Evolutionary conservation across 2,113 vertebrate genomes (phyloP).

Genomic region (Eptesicus fuscus): DNA sequence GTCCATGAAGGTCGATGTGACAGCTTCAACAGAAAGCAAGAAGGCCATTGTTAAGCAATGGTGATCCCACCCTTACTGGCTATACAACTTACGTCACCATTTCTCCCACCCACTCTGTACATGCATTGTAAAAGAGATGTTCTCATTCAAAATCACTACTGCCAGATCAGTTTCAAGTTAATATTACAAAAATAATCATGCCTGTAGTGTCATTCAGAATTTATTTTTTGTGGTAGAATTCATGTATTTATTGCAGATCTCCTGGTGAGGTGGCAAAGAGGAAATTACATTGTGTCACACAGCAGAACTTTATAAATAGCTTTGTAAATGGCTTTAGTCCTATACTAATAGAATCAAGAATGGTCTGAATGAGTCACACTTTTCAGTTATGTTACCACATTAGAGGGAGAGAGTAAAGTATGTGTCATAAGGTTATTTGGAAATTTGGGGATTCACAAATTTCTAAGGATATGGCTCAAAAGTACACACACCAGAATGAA

Average conservation of each 20-base stretch:
- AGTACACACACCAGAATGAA: background rate
- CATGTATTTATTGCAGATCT: background rate
- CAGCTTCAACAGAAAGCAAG: background rate
- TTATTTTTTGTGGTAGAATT: background rate
- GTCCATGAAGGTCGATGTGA: background rate
- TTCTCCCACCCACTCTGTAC: background rate
- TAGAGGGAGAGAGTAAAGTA: background rate
- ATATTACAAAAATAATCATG: background rate
- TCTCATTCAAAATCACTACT: background rate
- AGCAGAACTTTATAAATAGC: background rate
- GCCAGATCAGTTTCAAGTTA: background rate
- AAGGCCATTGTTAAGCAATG: background rate
- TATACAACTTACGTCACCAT: background rate
- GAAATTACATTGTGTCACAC: background rate
- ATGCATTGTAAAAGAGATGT: background rate
- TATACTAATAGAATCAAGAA: background rate
- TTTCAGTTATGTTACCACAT: background rate
- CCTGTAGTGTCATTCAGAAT: background rate
- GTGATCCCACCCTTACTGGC: background rate
- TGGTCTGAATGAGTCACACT: background rate
- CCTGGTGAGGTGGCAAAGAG: conserved; percentile 3
- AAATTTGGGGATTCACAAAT: background rate
- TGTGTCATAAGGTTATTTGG: background rate
- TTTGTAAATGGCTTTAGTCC: background rate
- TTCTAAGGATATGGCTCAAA: background rate